Evolutionary conservation across 1,140 invertebrate species (phyloP).

Genomic region (Ditylenchus dipsaci): DNA sequence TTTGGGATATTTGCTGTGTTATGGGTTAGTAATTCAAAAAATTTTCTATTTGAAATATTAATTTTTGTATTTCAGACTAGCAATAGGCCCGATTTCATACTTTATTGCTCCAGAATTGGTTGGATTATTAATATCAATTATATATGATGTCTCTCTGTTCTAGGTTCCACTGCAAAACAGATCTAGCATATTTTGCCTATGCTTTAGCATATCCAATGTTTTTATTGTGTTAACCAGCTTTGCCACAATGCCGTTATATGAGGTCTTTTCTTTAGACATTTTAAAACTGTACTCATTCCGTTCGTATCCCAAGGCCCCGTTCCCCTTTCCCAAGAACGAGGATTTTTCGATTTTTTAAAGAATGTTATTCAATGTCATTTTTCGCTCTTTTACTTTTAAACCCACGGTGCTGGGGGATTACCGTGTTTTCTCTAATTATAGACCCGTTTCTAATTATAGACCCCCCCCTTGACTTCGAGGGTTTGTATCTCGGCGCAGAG

Average conservation of each 20-base stretch:
- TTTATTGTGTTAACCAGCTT: slow-evolving; percentile 53
- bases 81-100: slow-evolving; percentile 53
- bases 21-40: slow-evolving; percentile 16
- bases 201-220: slow-evolving; percentile 48
- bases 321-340: no score
- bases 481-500: no score
- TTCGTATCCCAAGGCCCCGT: no score
- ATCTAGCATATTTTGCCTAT: slow-evolving; percentile 53
- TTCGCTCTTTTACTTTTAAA: no score
- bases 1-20: slow-evolving; percentile 35
- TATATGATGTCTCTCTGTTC: slow-evolving; percentile 35
- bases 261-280: slow-evolving; percentile 13
- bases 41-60: background rate
- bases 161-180: slow-evolving; percentile 43
- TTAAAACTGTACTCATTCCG: background rate
- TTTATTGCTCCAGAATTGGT: slow-evolving; percentile 52
- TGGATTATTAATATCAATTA: slow-evolving; percentile 29
- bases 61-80: slow-evolving; percentile 35
- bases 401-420: no score
- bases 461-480: no score
- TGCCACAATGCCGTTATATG: slow-evolving; percentile 45
- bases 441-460: no score
- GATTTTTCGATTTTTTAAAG: no score
- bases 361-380: no score
- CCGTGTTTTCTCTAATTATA: no score